These are phyloP conservation scores for Typhlichthys eigenmanni DNA, from an alignment of 2,797 vertebrate genomes.

Conservation along the genomic window DNA sequence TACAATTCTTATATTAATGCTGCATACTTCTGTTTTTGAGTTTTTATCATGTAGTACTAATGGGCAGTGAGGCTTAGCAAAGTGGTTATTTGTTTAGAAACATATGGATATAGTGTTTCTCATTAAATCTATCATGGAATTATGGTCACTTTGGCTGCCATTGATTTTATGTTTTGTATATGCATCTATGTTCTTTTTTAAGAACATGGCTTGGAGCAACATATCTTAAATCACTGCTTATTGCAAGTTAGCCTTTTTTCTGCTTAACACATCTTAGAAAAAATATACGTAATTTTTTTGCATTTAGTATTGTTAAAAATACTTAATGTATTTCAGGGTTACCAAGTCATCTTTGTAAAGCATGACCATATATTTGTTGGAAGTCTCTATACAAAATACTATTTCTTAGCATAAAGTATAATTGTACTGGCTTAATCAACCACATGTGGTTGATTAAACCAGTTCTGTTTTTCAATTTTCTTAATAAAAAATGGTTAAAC, in stretches of 20 bases:
- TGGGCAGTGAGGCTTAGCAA: conserved; percentile 3
- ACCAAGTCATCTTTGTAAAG: conserved; percentile 55
- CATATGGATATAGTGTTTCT: conserved; percentile 13
- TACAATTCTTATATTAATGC: background rate
- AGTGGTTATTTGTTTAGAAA: conserved; percentile 33
- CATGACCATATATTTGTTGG: conserved; percentile 47
- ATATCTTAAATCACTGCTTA: no score
- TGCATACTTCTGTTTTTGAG: conserved; percentile 25
- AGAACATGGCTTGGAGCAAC: background rate
- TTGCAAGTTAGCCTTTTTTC: no score
- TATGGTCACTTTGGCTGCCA: conserved; percentile 13
- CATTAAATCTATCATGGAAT: conserved; percentile 15
- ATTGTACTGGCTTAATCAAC: no score
- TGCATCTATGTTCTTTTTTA: conserved; percentile 16
- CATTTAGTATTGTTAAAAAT: no score
- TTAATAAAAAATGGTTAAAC: no score
- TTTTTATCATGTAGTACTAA: conserved; percentile 40
- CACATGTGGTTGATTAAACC: no score
- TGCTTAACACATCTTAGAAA: no score
- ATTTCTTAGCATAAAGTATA: no score
- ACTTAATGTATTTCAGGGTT: conserved; percentile 36
- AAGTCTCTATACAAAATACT: no score
- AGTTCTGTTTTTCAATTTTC: no score
- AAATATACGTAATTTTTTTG: no score
- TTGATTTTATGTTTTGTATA: conserved; percentile 13